phyloP scores from a whole-genome alignment of 2,113 vertebrate species.

The Phodopus roborovskii region DNA sequence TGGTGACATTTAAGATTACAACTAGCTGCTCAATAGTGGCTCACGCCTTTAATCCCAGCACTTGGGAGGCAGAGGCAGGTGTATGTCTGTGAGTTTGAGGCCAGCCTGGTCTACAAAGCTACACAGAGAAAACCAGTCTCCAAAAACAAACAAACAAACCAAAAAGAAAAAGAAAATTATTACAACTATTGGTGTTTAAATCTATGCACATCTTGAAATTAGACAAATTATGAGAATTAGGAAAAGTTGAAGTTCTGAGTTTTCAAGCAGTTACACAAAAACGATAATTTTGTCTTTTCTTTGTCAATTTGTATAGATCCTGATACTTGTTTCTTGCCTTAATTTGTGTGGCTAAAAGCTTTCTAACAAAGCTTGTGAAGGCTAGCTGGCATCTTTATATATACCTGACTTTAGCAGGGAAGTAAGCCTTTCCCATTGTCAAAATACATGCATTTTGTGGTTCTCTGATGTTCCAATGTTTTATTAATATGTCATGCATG shows the following conservation, averaged over 20 bases:
- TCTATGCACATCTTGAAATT: background rate
- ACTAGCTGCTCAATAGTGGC: too few species aligned
- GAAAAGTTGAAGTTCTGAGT: background rate
- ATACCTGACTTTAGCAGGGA: slow-evolving; percentile 3
- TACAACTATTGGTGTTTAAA: background rate
- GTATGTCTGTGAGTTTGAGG: too few species aligned
- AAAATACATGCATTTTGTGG: background rate
- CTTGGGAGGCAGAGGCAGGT: too few species aligned
- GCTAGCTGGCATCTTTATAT: background rate
- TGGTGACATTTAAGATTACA: background rate
- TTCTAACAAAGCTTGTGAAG: background rate
- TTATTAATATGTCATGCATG: slow-evolving; percentile 2
- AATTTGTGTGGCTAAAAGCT: background rate
- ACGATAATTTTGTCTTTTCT: slow-evolving; percentile 11
- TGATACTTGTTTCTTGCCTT: slow-evolving; percentile 8
- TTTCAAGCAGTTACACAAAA: slow-evolving; percentile 37
- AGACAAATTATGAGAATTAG: background rate
- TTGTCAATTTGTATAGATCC: background rate
- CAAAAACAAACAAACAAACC: too few species aligned
- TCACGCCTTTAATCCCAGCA: too few species aligned
- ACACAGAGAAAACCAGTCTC: too few species aligned
- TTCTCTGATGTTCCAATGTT: background rate
- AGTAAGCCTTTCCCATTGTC: background rate
- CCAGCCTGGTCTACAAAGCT: too few species aligned
- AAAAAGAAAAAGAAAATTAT: too few species aligned